phyloP scores from a whole-genome alignment of 2,888 invertebrate genomes.

The Lepeophtheirus nordmannii region DNA sequence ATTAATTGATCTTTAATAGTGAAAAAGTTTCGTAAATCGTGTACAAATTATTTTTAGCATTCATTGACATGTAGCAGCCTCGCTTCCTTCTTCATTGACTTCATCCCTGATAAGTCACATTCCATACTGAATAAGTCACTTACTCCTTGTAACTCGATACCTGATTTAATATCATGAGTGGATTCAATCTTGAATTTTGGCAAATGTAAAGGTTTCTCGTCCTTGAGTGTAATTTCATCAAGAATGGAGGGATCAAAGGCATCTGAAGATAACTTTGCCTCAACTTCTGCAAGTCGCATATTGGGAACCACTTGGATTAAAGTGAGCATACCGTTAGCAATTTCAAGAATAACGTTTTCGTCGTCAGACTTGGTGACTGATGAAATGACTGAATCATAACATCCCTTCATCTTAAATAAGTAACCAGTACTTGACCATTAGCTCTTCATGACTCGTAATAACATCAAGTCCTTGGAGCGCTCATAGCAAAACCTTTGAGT shows the following conservation, averaged over 20 bases:
- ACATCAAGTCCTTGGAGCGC: background rate
- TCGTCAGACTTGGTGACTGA: too few species aligned
- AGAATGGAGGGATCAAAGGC: too few species aligned
- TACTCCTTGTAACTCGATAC: slow-evolving; percentile 54
- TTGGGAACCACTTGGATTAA: too few species aligned
- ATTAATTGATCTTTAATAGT: too few species aligned
- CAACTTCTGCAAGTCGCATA: background rate
- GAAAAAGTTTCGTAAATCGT: too few species aligned
- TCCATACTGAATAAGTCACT: slow-evolving; percentile 44
- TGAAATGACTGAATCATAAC: too few species aligned
- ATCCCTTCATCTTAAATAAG: too few species aligned
- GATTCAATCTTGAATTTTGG: slow-evolving; percentile 69
- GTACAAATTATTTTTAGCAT: too few species aligned
- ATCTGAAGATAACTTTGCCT: background rate
- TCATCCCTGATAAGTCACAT: slow-evolving; percentile 51
- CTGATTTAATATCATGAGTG: slow-evolving; percentile 45
- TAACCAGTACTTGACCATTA: too few species aligned
- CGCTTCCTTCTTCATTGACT: slow-evolving; percentile 72
- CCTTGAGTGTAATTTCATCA: slow-evolving; percentile 28
- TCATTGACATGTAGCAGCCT: slow-evolving; percentile 71
- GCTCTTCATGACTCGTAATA: too few species aligned
- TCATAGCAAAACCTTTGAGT: background rate
- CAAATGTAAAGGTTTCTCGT: slow-evolving; percentile 38
- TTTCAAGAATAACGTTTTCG: too few species aligned
- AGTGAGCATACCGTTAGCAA: too few species aligned